These are phyloP conservation scores for Eutolmus rufibarbis DNA, from an alignment of 2,888 invertebrate genomes.

Conservation along the genomic window DNA sequence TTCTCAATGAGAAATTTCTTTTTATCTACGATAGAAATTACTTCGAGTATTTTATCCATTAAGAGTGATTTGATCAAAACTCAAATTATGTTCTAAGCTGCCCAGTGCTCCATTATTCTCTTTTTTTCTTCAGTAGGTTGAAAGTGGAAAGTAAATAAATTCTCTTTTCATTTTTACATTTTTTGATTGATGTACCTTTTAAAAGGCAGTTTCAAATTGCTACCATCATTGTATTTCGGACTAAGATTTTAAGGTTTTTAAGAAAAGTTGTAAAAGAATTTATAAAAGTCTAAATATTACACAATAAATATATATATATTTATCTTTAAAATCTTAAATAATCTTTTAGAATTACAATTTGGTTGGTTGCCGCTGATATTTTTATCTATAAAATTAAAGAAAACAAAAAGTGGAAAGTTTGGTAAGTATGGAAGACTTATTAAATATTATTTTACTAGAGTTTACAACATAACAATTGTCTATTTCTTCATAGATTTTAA, in stretches of 20 bases:
- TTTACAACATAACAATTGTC: neutral
- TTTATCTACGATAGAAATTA: conserved; percentile 1
- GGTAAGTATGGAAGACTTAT: neutral
- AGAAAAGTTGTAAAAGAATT: conserved; percentile 34
- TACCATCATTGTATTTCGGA: conserved; percentile 47
- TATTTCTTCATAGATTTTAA: neutral
- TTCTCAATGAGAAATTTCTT: conserved; percentile 33
- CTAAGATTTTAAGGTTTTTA: conserved; percentile 34
- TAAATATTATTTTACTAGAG: neutral
- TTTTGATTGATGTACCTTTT: conserved; percentile 58
- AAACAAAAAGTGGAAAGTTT: neutral
- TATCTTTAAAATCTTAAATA: conserved; percentile 28
- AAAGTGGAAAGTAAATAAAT: neutral
- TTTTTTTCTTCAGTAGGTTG: neutral
- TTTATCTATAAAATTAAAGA: neutral
- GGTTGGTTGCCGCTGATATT: neutral
- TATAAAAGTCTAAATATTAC: conserved; percentile 33
- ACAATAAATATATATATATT: conserved; percentile 31
- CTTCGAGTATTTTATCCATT: conserved; percentile 23
- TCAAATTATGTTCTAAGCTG: neutral
- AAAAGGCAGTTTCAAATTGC: conserved; percentile 62
- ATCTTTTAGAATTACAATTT: neutral
- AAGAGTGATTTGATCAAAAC: conserved; percentile 2
- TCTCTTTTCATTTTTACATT: neutral
- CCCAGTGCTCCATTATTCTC: neutral